These are phyloP conservation scores for Todiramphus saurophagus DNA, from an alignment of 2,113 vertebrate species.

Conservation along the genomic window DNA sequence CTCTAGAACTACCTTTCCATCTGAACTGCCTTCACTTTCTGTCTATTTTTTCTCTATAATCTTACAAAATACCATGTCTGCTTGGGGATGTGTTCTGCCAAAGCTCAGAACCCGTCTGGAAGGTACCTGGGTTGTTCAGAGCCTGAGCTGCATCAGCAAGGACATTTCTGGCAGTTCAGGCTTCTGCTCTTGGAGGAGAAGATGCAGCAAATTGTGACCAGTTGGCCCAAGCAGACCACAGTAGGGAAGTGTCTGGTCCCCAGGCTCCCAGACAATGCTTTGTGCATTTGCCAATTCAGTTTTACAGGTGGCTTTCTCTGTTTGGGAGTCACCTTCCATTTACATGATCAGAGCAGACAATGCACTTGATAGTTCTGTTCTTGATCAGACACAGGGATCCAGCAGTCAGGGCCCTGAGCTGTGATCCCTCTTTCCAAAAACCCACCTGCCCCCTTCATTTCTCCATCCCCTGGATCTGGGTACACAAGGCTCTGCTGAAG, in stretches of 20 bases:
- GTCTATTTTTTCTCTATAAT: neutral
- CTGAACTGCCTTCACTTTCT: neutral
- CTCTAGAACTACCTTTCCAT: neutral
- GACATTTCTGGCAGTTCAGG: neutral
- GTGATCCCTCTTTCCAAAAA: neutral
- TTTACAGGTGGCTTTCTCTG: neutral
- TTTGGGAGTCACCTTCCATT: neutral
- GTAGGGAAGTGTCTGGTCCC: neutral
- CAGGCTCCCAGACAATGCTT: too few relatives aligned
- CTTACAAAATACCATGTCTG: neutral
- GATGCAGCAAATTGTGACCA: neutral
- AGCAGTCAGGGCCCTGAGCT: neutral
- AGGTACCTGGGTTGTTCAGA: fast-evolving
- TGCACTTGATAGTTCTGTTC: neutral
- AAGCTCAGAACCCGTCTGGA: neutral
- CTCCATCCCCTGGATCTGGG: neutral
- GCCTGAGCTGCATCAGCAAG: neutral
- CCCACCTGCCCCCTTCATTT: neutral
- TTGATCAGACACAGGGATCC: neutral
- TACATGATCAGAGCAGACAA: neutral
- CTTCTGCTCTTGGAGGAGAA: neutral
- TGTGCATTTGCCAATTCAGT: neutral
- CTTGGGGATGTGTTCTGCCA: neutral
- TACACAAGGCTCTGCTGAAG: neutral
- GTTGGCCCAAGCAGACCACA: neutral